Base-by-base conservation (phyloP, 2,113 vertebrate genomes). In the Cepphus grylle region DNA sequence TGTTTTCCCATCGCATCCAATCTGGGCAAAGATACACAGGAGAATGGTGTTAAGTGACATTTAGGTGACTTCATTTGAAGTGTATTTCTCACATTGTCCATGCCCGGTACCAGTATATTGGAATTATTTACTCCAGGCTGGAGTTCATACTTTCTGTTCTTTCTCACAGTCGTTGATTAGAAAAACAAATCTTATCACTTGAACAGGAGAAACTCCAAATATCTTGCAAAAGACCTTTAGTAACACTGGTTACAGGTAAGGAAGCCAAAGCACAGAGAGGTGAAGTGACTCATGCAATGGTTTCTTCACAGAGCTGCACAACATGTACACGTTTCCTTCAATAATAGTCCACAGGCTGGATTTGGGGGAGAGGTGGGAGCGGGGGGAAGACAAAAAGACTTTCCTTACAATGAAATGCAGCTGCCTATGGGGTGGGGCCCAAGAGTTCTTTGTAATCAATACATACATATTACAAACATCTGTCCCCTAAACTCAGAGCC, bases 41-140 rank as follows among this genome's bases (percentile, higher is more conserved):
- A 81, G 15, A 84, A 58, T 23, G 25, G 47, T 67, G 74, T 55
- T 36, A 84, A 66, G 4, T 55, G 90, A 82, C 42, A 7, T 34
- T 7, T 40, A 88, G 67, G 86, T 81, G 86, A 90, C 50, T 61
- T 92, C 89, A 73, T 36, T 62, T 20, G 81, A 86, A 88, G 92
- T 27, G 25, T n/a, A 45, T 87, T 95, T 94, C 86, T 83, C 70
- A 63, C 61, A 2, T 12, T 67, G 62, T 78, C 81, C 77, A 1
- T 84, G 90, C 55, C 50, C 1, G 1, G 43, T 20, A 47, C 19
- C 0, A 0, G 11, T 79, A 53, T 15, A 8, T 40, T 66, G 80
- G 67, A 12, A 6, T 58, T 59, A 58, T n/a, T 93, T 82, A 66
- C 76, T 87, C 73, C 81, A 63, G 47, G 38, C 53, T 52, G 81